Base-by-base conservation (phyloP, 2,888 invertebrate species). In the Adela reaumurella region DNA sequence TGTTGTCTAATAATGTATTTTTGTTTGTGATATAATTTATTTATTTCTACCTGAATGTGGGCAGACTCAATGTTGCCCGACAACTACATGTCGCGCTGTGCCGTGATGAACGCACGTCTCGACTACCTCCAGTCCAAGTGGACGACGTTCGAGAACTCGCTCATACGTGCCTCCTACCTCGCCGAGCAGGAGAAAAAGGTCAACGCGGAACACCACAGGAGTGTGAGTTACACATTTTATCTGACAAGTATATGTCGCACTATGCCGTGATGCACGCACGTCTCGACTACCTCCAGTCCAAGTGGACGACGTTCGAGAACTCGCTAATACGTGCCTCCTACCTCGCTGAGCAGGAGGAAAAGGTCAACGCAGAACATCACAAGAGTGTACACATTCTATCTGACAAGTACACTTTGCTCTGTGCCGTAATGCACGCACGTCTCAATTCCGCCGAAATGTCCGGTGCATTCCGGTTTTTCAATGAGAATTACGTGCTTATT, bases 261-360 rank as follows among this genome's bases (percentile, higher is more conserved):
- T 76, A 70, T 56, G 77, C 74, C 0, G 77, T 76, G 52, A 63
- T 76, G 65, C 74, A 68, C 46, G 71, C 76, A 0, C 63, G 67
- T 1, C 58, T 78, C 0, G 78, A 78, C 46, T 64, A 67, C 0
- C 55, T 74, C 1, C 72, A 74, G 70, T 65, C 78, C 0, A 67
- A 74, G 43, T 78, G 78, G 78, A 76, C 72, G 0, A 51, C 77
- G 4, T 78, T 73, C 35, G 78, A 78, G 53, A 74, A 74, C 53
- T 65, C 73, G 0, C 60, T 74, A 1, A 70, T 77, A 14, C 62
- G 78, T 45, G 69, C 73, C 49, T 76, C 74, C 52, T 74, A 70
- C 47, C 55, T 78, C 1, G 64, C 64, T 1, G 73, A 71, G 51
- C 59, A 60, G 1, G 65, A 57, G 47, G 58, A n/a, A n/a, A n/a